Evolutionary conservation across 2,113 vertebrate species (phyloP), one percentile per base, ranked within the genome.

Genomic region (Bos javanicus): DNA sequence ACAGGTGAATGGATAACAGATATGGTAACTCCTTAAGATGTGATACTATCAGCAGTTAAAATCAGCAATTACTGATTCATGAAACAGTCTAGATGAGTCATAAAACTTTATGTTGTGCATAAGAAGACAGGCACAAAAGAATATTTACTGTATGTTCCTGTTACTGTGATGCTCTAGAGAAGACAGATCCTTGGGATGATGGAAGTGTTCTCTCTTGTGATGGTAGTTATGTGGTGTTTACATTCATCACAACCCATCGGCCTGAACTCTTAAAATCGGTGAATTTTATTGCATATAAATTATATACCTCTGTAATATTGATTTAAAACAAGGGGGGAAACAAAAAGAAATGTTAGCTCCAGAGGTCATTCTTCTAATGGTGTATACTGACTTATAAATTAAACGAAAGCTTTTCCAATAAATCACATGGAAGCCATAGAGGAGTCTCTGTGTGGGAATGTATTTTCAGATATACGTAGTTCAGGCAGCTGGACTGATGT

Each of bases 391-490:
- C 43, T 94, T 96, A 97, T 89, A 98, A 98, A 98, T 98, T 98
- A 98, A 98, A 96, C 86, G 98, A 97, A 62, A 92, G 81, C 57
- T 57, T 92, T 98, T 97, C 98, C 95, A 98, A 83, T 96, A 97
- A 97, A 96, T 94, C 91, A 96, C 98, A 97, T 96, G 97, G 93
- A 92, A n/a, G 46, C n/a, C 26, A 21, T 87, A 95, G 98, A 96
- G 91, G 97, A 83, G 78, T 95, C 95, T 11, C 91, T 12, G 16
- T 94, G 89, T 95, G 97, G 97, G 96, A 98, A 87, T 85, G 93
- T 97, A 96, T 97, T 98, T 97, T 97, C 95, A 98, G 93, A 88
- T 95, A 59, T 83, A 82, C 78, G 90, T 0, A 0, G 87, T 94
- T 74, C 97, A 91, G 95, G 83, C 86, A 98, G 48, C 91, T 96